These are phyloP conservation scores for Clarias pachynema DNA, from an alignment of 2,797 vertebrate genomes.

Conservation along the genomic window DNA sequence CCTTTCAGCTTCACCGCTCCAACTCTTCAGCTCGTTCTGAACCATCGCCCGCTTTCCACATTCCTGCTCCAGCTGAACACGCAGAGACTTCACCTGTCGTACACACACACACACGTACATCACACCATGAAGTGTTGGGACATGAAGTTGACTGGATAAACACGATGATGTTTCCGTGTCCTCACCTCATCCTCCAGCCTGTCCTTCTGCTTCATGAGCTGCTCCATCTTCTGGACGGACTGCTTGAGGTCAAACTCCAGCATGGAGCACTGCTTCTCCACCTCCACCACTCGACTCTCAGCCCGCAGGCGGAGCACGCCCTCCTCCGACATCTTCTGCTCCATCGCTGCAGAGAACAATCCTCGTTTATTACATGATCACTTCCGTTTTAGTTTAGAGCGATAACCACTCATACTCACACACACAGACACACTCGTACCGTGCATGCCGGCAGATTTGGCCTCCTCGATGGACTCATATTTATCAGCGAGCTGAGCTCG, in stretches of 20 bases:
- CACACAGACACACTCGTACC: conserved; percentile 80
- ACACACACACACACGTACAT: background rate
- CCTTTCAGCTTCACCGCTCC: conserved; percentile 87
- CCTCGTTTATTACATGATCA: background rate
- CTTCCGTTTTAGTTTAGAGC: background rate
- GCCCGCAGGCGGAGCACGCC: conserved; percentile 88
- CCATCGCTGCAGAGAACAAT: conserved; percentile 79
- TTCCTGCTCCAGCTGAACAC: conserved; percentile 89
- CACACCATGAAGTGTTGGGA: background rate
- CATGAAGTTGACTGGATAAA: too few relatives aligned
- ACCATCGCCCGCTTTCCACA: conserved; percentile 81
- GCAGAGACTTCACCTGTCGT: conserved; percentile 82
- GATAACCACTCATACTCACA: background rate
- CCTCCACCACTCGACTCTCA: conserved; percentile 91
- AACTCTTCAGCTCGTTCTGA: conserved; percentile 88
- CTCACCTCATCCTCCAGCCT: conserved; percentile 93
- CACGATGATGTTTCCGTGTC: too few relatives aligned
- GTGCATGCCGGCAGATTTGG: conserved; percentile 93
- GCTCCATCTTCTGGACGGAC: conserved; percentile 96
- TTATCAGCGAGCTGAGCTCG: conserved; percentile 94
- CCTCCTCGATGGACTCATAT: conserved; percentile 96
- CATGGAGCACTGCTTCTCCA: conserved; percentile 98
- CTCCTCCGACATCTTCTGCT: conserved; percentile 95
- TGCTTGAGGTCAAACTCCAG: conserved; percentile 97
- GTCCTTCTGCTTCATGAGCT: conserved; percentile 94